phyloP scores from a whole-genome alignment of 2,888 invertebrate species.

The Merodon equestris region DNA sequence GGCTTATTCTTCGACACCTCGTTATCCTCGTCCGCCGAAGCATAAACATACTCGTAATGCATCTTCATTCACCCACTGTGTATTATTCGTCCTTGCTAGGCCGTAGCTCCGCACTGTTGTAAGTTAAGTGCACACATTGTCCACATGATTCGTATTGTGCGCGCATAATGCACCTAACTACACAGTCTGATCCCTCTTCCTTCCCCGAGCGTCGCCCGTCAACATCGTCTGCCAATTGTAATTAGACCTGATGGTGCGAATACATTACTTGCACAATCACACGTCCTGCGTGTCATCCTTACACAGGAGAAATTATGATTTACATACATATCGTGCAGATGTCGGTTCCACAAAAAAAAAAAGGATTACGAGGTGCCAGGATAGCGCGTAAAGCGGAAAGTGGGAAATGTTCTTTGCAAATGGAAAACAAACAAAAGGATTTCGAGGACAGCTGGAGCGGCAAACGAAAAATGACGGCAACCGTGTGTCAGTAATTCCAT shows the following conservation, averaged over 20 bases:
- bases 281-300: too few species aligned
- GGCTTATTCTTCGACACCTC: too few species aligned
- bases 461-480: neutral
- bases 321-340: constrained; percentile 31
- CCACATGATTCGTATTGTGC: too few species aligned
- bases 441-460: neutral
- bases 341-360: constrained; percentile 1
- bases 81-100: neutral
- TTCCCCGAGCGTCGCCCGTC: neutral
- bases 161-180: constrained; percentile 6
- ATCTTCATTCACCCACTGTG: neutral
- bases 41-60: neutral
- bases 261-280: constrained; percentile 21
- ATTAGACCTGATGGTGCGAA: constrained; percentile 50
- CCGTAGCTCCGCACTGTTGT: neutral
- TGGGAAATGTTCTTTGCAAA: constrained; percentile 24
- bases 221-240: constrained; percentile 37
- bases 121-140: constrained; percentile 13
- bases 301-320: constrained; percentile 38
- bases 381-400: constrained; percentile 12
- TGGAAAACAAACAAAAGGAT: constrained; percentile 18
- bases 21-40: too few species aligned
- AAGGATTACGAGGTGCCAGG: too few species aligned
- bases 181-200: neutral
- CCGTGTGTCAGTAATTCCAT: constrained; percentile 36